Base-by-base conservation (phyloP, 2,797 vertebrate species). In the Saguinus oedipus region DNA sequence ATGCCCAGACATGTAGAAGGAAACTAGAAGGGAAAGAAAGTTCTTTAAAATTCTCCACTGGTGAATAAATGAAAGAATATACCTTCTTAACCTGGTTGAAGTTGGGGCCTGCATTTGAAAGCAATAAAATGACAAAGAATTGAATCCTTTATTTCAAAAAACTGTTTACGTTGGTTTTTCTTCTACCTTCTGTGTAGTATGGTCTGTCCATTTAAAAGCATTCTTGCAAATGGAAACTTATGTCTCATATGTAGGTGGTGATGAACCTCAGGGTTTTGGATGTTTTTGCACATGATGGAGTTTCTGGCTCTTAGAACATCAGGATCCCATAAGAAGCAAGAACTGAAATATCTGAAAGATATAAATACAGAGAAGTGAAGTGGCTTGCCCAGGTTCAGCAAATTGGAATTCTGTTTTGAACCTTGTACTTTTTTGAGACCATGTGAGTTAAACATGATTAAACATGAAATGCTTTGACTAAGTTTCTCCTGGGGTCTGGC, bases 381-480 rank as follows among this genome's bases (percentile, higher is more conserved):
- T 48, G 42, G 92, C 44, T 78, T 87, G 39, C 59, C 19, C 30
- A 61, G 33, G 17, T 20, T 91, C 70, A 89, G 75, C 59, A 26
- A 33, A 46, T 24, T n/a, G 83, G 36, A 24, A 4, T 75, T 93
- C 72, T 90, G n/a, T 88, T 79, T 76, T 70, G 53, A 74, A 84
- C 26, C 48, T 92, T 9, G 14, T 20, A 42, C 53, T 91, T 91
- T 64, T 83, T 59, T 95, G 76, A 79, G 70, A 75, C 72, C 15
- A 3, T 17, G 46, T 48, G 68, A 93, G 50, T 94, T 80, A 87
- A 90, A 86, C 48, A 55, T 83, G 61, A 96, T 94, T 80, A 84
- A 90, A 86, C 53, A 68, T 86, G 70, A 96, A 87, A 57, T 92
- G 57, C 92, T 3, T 75, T 75, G 1, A 57, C 72, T 82, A 39